phyloP scores from a whole-genome alignment of 2,888 invertebrate genomes.

The Brachyptera risi region DNA sequence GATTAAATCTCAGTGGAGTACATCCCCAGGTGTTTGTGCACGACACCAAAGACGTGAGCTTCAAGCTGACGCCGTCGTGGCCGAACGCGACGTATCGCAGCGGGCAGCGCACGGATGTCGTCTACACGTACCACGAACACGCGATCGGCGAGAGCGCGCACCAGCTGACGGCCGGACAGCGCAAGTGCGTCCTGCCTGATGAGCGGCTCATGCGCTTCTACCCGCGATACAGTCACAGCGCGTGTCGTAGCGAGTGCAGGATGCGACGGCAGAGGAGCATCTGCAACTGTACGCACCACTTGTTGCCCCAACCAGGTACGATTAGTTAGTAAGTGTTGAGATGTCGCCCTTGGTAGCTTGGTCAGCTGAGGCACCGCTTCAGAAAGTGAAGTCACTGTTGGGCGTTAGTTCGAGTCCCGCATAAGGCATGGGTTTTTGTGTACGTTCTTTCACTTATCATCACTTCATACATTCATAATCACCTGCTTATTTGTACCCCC shows the following conservation, averaged over 20 bases:
- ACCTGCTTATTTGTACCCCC: too few species aligned
- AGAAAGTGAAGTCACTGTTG: too few species aligned
- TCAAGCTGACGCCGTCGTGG: background rate
- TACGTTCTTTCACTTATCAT: too few species aligned
- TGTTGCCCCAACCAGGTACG: constrained; percentile 6
- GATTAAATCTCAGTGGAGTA: too few species aligned
- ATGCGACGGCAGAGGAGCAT: background rate
- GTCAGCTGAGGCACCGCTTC: too few species aligned
- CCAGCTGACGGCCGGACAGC: background rate
- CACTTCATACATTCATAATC: too few species aligned
- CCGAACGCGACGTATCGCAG: background rate
- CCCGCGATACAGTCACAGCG: constrained; percentile 8
- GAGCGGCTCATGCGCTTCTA: constrained; percentile 2
- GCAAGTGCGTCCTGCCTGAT: constrained; percentile 15
- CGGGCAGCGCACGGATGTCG: background rate
- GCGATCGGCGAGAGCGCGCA: too few species aligned
- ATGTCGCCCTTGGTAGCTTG: too few species aligned
- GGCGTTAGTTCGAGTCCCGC: too few species aligned
- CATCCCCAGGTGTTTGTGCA: constrained; percentile 25
- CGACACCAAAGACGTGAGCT: constrained; percentile 16
- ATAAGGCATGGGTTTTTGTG: too few species aligned
- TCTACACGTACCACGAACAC: too few species aligned
- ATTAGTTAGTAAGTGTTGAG: too few species aligned
- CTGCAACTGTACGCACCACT: constrained; percentile 24
- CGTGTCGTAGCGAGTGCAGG: constrained; percentile 19